A percentile compares a stretch with the other conserved stretches of the same genome.
These are phyloP conservation scores for Pangasius larnaudii DNA, from an alignment of 2,797 vertebrate genomes.

Conservation along the genomic window DNA sequence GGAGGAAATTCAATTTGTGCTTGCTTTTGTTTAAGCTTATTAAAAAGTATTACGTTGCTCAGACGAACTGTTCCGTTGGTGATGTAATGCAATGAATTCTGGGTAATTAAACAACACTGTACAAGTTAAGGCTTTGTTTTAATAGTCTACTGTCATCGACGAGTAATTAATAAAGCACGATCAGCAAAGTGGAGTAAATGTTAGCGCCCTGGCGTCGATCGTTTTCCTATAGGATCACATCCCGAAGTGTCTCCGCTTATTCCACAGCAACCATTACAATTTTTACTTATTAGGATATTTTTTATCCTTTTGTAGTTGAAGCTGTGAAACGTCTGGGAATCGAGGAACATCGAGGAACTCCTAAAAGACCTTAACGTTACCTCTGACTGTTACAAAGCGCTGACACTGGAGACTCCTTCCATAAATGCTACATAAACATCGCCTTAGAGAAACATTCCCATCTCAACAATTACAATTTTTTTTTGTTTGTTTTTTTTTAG, in stretches of 20 bases:
- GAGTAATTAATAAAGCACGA: not conserved
- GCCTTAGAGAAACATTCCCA: not conserved
- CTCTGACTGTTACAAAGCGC: not conserved
- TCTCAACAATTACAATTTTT: not conserved
- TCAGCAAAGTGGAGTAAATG: no score
- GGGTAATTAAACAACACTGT: constrained; percentile 39
- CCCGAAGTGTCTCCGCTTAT: not conserved
- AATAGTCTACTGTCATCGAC: not conserved
- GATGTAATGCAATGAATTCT: constrained; percentile 28
- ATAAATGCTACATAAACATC: not conserved
- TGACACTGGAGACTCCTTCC: not conserved
- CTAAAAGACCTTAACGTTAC: not conserved
- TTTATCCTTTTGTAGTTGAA: not conserved
- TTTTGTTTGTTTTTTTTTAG: no score
- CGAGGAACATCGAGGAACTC: not conserved
- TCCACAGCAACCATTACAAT: not conserved
- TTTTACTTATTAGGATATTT: not conserved
- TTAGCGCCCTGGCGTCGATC: no score
- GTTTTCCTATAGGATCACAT: not conserved
- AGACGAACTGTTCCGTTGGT: not conserved
- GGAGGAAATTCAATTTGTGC: not conserved
- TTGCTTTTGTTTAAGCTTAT: not conserved
- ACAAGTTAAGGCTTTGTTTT: not conserved
- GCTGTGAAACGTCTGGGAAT: not conserved
- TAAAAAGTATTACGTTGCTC: not conserved